These are phyloP conservation scores for Euplagia quadripunctaria DNA, from an alignment of 2,888 invertebrate species.

Conservation along the genomic window DNA sequence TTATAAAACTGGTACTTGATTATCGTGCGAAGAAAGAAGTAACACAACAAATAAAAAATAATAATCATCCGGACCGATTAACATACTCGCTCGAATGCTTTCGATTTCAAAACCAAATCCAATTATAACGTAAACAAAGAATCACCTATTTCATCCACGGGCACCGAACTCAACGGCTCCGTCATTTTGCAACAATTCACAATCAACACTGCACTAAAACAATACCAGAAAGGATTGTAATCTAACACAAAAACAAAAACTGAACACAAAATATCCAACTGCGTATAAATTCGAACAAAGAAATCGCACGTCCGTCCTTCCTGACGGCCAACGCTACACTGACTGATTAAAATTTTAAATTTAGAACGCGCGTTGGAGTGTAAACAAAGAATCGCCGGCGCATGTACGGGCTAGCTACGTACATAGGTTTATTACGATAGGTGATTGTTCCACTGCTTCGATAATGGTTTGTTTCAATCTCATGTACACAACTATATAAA, in stretches of 20 bases:
- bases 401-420: constrained; percentile 36
- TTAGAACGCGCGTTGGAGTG: constrained; percentile 58
- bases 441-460: constrained; percentile 26
- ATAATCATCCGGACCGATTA: constrained; percentile 9
- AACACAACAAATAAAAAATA: constrained; percentile 11
- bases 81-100: constrained; percentile 14
- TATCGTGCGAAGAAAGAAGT: neutral
- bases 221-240: constrained; percentile 22
- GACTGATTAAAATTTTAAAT: constrained; percentile 58
- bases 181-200: constrained; percentile 42
- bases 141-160: constrained; percentile 53
- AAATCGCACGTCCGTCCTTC: constrained; percentile 58
- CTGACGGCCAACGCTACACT: constrained; percentile 66
- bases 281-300: constrained; percentile 28
- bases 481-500: neutral
- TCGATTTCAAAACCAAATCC: constrained; percentile 3
- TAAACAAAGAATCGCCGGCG: constrained; percentile 60
- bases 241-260: constrained; percentile 18
- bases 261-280: constrained; percentile 33
- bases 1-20: neutral
- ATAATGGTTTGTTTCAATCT: constrained; percentile 2
- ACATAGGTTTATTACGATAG: constrained; percentile 31
- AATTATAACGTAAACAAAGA: constrained; percentile 32
- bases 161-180: constrained; percentile 49
- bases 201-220: constrained; percentile 12